Evolutionary conservation across 2,888 invertebrate genomes (phyloP), one percentile per base, ranked within the genome.

Genomic region (Rhimphoctona megacephalus): DNA sequence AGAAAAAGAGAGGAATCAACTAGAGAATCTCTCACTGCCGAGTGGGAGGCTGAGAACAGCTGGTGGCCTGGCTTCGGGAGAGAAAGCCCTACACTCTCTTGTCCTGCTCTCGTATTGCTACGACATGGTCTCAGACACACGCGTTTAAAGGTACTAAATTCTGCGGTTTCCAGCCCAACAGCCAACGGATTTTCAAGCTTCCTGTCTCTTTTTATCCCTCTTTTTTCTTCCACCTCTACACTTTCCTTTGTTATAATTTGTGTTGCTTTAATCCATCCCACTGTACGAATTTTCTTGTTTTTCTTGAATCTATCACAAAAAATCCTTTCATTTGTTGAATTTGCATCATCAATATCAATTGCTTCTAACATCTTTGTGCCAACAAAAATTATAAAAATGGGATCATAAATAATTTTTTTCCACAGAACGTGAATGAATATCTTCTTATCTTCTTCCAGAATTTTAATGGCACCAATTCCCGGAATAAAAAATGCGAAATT

Each of bases 21-120:
- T 33, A 25, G 80, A 85, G 76, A 66, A 85, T 76, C 70, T 57
- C 49, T 66, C 1, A 2, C 33, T 36, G 11, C 25, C 76, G 86
- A 87, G 87, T 85, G 87, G 85, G 86, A 86, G 83, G 87, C 73
- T 57, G 19, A 46, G 70, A 88, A 89, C 89, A 89, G 89, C 89
- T 89, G 89, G 86, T 83, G 69, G 57, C 61, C 69, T 66, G 78
- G 84, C 83, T 70, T 52, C 64, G 64, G 80, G 67, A 83, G 57
- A 80, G 36, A 86, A 80, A 76, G 67, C 86, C 66, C 85, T 82
- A 79, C 76, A 17, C 36, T 69, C 67, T 46, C 30, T 33, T n/a
- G 33, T 39, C 6, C 76, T 49, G 19, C 61, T 17, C 30, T 33
- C 36, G 43, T 57, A 43, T 81, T 72, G 49, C 43, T 52, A 25